Evolutionary conservation across 2,888 invertebrate genomes (phyloP).

Genomic region (Netelia fuscicornis): DNA sequence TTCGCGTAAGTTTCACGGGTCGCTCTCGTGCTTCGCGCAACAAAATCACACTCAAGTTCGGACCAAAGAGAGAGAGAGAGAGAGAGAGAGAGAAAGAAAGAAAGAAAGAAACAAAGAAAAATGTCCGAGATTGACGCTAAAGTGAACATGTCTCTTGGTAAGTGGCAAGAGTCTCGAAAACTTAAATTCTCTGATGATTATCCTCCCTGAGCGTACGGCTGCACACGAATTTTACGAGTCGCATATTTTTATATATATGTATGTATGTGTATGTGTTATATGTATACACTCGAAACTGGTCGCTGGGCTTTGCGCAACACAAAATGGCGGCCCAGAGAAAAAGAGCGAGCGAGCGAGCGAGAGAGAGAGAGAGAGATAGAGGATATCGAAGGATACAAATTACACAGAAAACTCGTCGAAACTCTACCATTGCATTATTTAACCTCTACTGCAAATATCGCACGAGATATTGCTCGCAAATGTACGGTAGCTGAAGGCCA

Average conservation of each 20-base stretch:
- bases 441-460: conserved; percentile 8
- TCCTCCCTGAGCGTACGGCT: conserved; percentile 81
- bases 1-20: not conserved
- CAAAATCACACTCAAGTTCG: not conserved
- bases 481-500: conserved; percentile 1
- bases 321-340: conserved; percentile 58
- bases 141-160: conserved; percentile 85
- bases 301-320: conserved; percentile 47
- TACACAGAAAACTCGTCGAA: conserved; percentile 15
- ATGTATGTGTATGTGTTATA: conserved; percentile 2
- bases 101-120: conserved; percentile 45
- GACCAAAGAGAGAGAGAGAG: conserved; percentile 3
- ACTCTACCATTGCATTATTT: conserved; percentile 5
- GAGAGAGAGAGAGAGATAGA: conserved; percentile 17
- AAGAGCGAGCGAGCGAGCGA: not conserved
- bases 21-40: not conserved
- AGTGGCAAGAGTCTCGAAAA: conserved; percentile 79
- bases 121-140: conserved; percentile 84
- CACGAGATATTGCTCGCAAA: conserved; percentile 14
- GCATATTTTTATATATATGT: conserved; percentile 11
- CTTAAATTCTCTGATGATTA: conserved; percentile 74
- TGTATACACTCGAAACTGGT: conserved; percentile 5
- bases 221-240: conserved; percentile 20
- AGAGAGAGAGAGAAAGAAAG: conserved; percentile 7
- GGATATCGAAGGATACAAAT: conserved; percentile 32